Base-by-base conservation (phyloP, 2,797 vertebrate species). In the Amblyraja radiata region DNA sequence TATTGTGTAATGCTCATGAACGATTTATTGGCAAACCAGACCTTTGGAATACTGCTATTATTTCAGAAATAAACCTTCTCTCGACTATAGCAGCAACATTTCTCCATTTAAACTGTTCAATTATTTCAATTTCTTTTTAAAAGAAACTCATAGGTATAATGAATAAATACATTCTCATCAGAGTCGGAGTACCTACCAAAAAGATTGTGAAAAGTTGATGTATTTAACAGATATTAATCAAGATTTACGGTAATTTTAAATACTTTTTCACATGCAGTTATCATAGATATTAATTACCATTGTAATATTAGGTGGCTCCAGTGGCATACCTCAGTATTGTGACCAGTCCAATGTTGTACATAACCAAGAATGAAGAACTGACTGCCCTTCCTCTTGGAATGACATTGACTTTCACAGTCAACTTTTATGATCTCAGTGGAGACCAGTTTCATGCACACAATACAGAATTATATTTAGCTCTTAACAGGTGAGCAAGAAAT, bases 351-450 rank as follows among this genome's bases (percentile, higher is more conserved):
- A 94, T 90, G 54, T 94, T 96, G 7, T 95, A 95, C 93, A 94
- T 94, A 0, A 32, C 94, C 84, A 94, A 90, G 80, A 94, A 94
- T 93, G 79, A 65, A 36, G 91, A 94, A 1, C 93, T 96, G 16
- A 93, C 92, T 6, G 94, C 96, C 1, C 95, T 96, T 83, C 95
- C 95, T 14, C 39, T 97, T 93, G 96, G 96, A 74, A 95, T 96
- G 95, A 94, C 94, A 61, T 93, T 96, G 28, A 94, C 94, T 79
- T 94, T 97, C 86, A 83, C n/a, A 4, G 94, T 95, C 14, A 94
- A 95, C 54, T 96, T 96, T 94, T 96, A 96, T 81, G 95, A 95
- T 93, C 96, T 94, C 94, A 93, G 95, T 4, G 96, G 95, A 94
- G 95, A 96, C 93, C 95, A 94, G 71, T 96, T 96, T 74, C 95